Evolutionary conservation across 1,140 invertebrate species (phyloP).

Genomic region (Apis dorsata): DNA sequence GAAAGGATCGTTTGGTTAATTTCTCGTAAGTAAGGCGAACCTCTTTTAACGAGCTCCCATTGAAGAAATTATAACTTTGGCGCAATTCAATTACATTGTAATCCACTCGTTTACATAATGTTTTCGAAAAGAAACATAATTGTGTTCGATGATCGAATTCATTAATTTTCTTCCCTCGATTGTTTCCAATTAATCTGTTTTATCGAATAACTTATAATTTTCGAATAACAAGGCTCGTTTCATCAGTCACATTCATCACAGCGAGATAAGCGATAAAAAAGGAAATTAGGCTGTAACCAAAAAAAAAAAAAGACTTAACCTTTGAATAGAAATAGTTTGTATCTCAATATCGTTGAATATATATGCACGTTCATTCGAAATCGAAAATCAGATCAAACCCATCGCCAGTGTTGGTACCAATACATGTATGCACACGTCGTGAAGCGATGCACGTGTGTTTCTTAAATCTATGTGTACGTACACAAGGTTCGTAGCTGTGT

Average conservation of each 20-base stretch:
- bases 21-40: not conserved
- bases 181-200: not conserved
- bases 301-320: not conserved
- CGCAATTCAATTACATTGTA: constrained; percentile 23
- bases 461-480: not conserved
- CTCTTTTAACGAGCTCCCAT: constrained; percentile 19
- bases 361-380: constrained; percentile 10
- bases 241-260: not conserved
- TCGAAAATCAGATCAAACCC: constrained; percentile 38
- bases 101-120: constrained; percentile 7
- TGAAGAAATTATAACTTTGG: constrained; percentile 37
- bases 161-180: not conserved
- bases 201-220: not conserved
- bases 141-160: not conserved
- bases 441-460: not conserved
- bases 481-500: constrained; percentile 26
- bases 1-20: not conserved
- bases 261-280: not conserved
- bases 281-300: not conserved
- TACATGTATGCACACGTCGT: not conserved
- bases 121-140: not conserved
- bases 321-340: not conserved
- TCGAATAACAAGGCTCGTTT: not conserved
- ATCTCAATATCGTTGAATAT: not conserved
- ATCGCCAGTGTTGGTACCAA: constrained; percentile 17